Base-by-base conservation (phyloP, 2,113 vertebrate species). In the Ictalurus punctatus region DNA sequence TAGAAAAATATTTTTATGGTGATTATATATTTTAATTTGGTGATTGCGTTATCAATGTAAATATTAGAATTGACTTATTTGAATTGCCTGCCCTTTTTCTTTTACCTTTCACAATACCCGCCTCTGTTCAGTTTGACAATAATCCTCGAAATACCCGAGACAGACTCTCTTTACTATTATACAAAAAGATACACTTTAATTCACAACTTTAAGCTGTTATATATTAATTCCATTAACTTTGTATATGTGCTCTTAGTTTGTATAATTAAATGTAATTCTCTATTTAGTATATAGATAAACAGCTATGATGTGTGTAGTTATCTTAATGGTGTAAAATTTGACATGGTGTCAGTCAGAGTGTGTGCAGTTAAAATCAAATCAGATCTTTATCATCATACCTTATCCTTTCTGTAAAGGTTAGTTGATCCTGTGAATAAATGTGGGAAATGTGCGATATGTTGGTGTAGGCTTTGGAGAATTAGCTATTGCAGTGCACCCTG, bases 401-500 rank as follows among this genome's bases (percentile, higher is more conserved):
- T 23, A 59, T 4, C n/a, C 7, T 56, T 65, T 37, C 3, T n/a
- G 52, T 71, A 40, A 82, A 85, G 4, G 13, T 37, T 34, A 79
- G 19, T 84, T 30, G 17, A 13, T 44, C 2, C 10, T 37, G 8
- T 71, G 25, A 17, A 65, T 48, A 52, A n/a, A 56, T 79, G 52
- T 84, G 81, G 12, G 19, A 52, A 85, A 56, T 59, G 52, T 82
- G 12, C 25, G 52, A 61, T 69, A 27, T 71, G 63, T 30, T 44
- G 56, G 40, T 25, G 17, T 58, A 40, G 71, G 65, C 37, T 89
- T 80, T 85, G 21, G 83, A 79, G 25, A 83, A 87, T 84, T 83
- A 87, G 25, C 83, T 37, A 5, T 56, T 52, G 59, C 84, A 88
- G 89, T 92, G 84, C 90, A 81, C 87, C 83, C 84, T 76, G 71